These are phyloP conservation scores for Leptothorax acervorum DNA, from an alignment of 2,888 invertebrate genomes.

Conservation along the genomic window DNA sequence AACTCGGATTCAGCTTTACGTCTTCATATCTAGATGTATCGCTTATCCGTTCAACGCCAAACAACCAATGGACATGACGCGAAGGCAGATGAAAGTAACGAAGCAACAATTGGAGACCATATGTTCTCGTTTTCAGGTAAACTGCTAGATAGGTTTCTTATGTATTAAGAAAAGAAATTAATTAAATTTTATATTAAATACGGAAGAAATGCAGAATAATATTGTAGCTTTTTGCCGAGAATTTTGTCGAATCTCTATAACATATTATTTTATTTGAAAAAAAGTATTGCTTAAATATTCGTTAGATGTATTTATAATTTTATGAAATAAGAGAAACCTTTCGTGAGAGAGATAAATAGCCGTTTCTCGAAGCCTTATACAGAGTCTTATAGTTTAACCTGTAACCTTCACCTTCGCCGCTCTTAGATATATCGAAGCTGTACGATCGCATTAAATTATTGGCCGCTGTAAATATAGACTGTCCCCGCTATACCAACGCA, in stretches of 20 bases:
- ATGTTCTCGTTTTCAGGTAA: conserved; percentile 97
- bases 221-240: neutral
- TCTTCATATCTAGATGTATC: conserved; percentile 98
- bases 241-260: no score
- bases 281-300: neutral
- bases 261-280: neutral
- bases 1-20: conserved; percentile 97
- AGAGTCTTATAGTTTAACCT: conserved; percentile 65
- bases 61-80: conserved; percentile 99
- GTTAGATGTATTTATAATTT: conserved; percentile 60
- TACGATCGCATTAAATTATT: conserved; percentile 51
- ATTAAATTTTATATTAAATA: neutral
- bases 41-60: conserved; percentile 99
- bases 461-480: conserved; percentile 35
- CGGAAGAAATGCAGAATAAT: neutral
- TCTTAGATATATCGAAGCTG: conserved; percentile 46
- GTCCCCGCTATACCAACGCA: conserved; percentile 14
- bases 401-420: conserved; percentile 74
- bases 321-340: conserved; percentile 73
- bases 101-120: conserved; percentile 98
- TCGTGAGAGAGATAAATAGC: conserved; percentile 56
- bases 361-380: conserved; percentile 76
- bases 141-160: neutral
- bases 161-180: neutral
- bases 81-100: conserved; percentile 97